Base-by-base conservation (phyloP, 2,888 invertebrate species). In the Chromoteleia sp. region DNA sequence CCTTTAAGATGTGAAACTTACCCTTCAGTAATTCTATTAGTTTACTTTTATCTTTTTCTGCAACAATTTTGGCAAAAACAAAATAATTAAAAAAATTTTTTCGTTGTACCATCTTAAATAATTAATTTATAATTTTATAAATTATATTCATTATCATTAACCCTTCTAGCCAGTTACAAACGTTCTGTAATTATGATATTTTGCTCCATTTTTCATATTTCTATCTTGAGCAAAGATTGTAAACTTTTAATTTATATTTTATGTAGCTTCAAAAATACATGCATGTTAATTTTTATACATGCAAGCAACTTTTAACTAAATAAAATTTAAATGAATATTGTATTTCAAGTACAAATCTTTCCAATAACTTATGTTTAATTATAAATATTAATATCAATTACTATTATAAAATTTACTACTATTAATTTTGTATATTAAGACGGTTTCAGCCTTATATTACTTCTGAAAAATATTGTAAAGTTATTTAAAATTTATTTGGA, bases 21-120 rank as follows among this genome's bases (percentile, higher is more conserved):
- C 76, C 76, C 61, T 68, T 76, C 50, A 76, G 76, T 76, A 76
- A 76, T 59, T 76, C 76, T 68, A 68, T 76, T 54, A 75, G 75
- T 75, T 75, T 75, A 67, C 67, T 75, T 75, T 75, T 75, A 75
- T 75, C 75, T 75, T 75, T 75, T 75, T 75, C 75, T 75, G 75
- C 43, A 76, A 76, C 68, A 68, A 61, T 76, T 45, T 59, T 39
- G 48, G 0, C 41, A 67, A 67, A 65, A 75, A 48, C 67, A 67
- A 75, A 75, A 67, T 52, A 75, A 67, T 67, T 75, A 58, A 75
- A 75, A 75, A 67, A 75, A 67, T 17, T 19, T 36, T 36, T 2
- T 36, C n/a, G 12, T 36, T 45, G 10, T 15, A 4, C 3, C 12
- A 39, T 39, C 33, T 33, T 29, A 36, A 36, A 25, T 54, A 14